Conservation (phyloP, 2,888 invertebrate species). For the Brachycybe producta region DNA sequence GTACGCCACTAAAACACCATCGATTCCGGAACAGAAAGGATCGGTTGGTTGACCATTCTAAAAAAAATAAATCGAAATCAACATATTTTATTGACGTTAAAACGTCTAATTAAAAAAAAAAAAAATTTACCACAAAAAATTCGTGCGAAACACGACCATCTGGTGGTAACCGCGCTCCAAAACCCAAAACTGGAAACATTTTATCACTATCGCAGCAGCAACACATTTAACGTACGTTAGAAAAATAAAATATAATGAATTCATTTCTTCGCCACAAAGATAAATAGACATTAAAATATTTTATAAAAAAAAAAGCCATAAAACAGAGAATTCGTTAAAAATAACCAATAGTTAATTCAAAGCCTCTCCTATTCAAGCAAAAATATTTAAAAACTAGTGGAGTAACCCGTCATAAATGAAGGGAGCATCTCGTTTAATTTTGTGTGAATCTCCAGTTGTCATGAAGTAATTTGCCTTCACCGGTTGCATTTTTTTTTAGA, state of each 20-base stretch:
- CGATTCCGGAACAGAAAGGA: constrained; percentile 40
- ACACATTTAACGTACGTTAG: too few species aligned
- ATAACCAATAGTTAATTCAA: too few species aligned
- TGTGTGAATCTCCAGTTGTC: too few species aligned
- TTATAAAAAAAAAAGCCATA: too few species aligned
- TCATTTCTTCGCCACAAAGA: not conserved
- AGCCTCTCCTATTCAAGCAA: too few species aligned
- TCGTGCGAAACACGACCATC: constrained; percentile 35
- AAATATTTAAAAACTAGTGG: too few species aligned
- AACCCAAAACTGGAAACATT: constrained; percentile 41
- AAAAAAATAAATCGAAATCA: constrained; percentile 18
- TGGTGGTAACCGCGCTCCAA: constrained; percentile 41
- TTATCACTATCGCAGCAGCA: constrained; percentile 34
- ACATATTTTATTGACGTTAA: not conserved
- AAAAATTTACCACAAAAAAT: constrained; percentile 31
- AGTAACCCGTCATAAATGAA: too few species aligned
- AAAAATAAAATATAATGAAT: too few species aligned
- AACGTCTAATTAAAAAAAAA: not conserved
- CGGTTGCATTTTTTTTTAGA: too few species aligned
- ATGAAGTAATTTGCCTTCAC: too few species aligned
- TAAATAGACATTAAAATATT: not conserved
- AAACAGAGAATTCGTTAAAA: too few species aligned
- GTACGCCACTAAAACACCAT: constrained; percentile 41
- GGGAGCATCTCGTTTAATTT: too few species aligned
- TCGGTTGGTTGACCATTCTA: constrained; percentile 41